Evolutionary conservation across 2,797 vertebrate species (phyloP), one percentile per base, ranked within the genome.

Genomic region (Merluccius polli): DNA sequence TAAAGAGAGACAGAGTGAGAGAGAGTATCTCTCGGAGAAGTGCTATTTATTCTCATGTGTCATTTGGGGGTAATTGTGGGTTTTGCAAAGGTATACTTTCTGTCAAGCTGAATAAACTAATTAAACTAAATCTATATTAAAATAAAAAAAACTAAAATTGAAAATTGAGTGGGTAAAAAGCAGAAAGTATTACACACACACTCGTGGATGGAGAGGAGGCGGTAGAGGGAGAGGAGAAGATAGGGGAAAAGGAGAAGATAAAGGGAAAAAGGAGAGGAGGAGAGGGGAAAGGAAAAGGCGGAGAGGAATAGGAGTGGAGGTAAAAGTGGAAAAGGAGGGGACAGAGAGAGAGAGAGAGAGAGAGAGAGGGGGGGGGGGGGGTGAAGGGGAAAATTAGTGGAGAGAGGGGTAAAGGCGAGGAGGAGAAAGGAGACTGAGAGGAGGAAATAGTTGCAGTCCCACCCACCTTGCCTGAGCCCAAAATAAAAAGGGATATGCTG

Each of bases 381-480:
- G 32, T 77, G 12, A 52, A 35, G 73, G 32, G 30, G 27, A 44
- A 24, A 16, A 4, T 5, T 11, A 27, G 29, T 21, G 36, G 30
- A 32, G 69, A 16, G 27, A 38, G 24, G n/a, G 24, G 41, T 2
- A 29, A 59, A 59, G 71, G 65, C 18, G 71, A 68, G 75, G 75
- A 31, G 67, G 18, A 68, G 52, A 27, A 33, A 36, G 32, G 10
- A 38, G 18, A 24, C 21, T 21, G 21, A 36, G 41, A 24, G 48
- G 24, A 13, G n/a, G 44, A 48, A 15, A 48, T 70, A 73, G 69
- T 24, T 72, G 44, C 59, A 63, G 70, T 59, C n/a, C 67, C 78
- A 79, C 81, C 72, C 81, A 84, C 77, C 81, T 72, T 75, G 70
- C 71, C 78, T 71, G 75, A 71, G 21, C n/a, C 65, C 83, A 70